Evolutionary conservation across 2,888 invertebrate species (phyloP).

Genomic region (Sepiola atlantica): DNA sequence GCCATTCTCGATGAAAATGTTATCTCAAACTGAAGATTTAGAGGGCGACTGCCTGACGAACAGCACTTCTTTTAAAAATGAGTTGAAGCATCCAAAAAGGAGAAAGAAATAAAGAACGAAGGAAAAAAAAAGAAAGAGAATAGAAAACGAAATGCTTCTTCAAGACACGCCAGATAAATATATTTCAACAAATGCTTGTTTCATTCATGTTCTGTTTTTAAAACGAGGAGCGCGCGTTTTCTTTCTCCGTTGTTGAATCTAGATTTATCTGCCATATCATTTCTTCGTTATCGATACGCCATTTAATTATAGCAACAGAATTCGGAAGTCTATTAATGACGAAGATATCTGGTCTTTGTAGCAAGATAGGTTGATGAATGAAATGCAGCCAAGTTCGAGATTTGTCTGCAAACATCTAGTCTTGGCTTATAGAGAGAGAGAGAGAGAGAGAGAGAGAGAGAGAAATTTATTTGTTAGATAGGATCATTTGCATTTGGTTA

Average conservation of each 20-base stretch:
- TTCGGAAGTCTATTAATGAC: not conserved
- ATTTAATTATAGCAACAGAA: not conserved
- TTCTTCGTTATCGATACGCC: not conserved
- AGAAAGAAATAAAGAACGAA: not conserved
- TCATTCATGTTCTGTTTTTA: not conserved
- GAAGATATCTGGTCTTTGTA: not conserved
- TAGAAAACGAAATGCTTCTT: not conserved
- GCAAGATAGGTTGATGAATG: not conserved
- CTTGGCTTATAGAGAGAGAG: not conserved
- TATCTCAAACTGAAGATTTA: too few species aligned
- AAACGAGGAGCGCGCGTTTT: not conserved
- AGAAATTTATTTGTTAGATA: slow-evolving; percentile 4
- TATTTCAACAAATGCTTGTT: not conserved
- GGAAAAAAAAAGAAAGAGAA: too few species aligned
- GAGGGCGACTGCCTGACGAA: too few species aligned
- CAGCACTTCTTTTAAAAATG: too few species aligned
- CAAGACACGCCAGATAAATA: not conserved
- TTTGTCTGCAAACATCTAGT: not conserved
- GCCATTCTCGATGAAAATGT: too few species aligned
- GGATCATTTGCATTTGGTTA: slow-evolving; percentile 32
- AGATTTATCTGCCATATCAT: not conserved
- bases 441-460: not conserved
- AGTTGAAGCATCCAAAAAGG: not conserved
- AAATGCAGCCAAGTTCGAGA: not conserved
- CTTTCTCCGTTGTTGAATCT: not conserved